Conservation (phyloP, 2,888 invertebrate genomes). For the Argyresthia goedartella region DNA sequence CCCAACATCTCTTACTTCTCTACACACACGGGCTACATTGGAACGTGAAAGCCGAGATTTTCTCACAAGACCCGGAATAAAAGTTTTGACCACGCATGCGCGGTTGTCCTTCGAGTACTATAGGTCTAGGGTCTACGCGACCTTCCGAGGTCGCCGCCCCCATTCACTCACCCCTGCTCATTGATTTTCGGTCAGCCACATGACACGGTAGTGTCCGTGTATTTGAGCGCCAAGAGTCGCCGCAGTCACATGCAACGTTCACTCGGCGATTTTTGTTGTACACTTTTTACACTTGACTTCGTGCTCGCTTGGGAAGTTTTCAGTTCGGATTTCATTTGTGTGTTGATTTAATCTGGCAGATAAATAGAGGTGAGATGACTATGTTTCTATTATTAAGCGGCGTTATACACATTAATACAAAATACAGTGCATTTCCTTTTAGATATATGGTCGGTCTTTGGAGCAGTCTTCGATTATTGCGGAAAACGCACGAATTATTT, state of each 20-base stretch:
- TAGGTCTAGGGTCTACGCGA: slow-evolving; percentile 34
- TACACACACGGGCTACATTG: too few relatives aligned
- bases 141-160: slow-evolving; percentile 60
- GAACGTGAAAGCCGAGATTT: too few relatives aligned
- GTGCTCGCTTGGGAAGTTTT: neutral
- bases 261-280: slow-evolving; percentile 21
- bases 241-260: slow-evolving; percentile 18
- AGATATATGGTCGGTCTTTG: too few relatives aligned
- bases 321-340: neutral
- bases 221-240: neutral
- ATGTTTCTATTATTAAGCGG: too few relatives aligned
- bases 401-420: too few relatives aligned
- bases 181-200: slow-evolving; percentile 55
- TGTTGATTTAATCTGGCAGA: neutral
- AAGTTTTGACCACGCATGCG: slow-evolving; percentile 40
- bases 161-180: slow-evolving; percentile 57
- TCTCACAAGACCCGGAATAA: neutral
- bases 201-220: slow-evolving; percentile 14
- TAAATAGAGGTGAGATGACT: too few relatives aligned
- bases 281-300: slow-evolving; percentile 23
- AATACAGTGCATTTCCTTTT: too few relatives aligned
- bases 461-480: too few relatives aligned
- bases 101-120: slow-evolving; percentile 48
- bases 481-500: too few relatives aligned
- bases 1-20: too few relatives aligned